Base-by-base conservation (phyloP, 2,888 invertebrate species). In the Limulus polyphemus region DNA sequence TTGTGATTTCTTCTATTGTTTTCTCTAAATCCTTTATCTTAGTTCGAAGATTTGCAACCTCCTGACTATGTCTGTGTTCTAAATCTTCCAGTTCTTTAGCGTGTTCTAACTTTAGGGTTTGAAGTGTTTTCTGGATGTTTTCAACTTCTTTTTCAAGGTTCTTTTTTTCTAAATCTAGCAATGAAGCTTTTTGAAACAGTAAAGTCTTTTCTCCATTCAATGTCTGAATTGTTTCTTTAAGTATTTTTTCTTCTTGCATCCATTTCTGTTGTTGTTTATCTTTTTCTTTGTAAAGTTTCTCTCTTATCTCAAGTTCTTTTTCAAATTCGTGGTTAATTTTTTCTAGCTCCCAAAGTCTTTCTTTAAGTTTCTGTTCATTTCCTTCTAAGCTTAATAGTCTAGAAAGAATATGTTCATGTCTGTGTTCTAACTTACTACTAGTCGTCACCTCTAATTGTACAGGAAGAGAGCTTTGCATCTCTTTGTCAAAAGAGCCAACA, bases 281-380 rank as follows among this genome's bases (percentile, higher is more conserved):
- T 14, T 62, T 68, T 49, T 67, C 61, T 17, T 57, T 55, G 17
- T 58, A 64, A 11, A 67, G 51, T 59, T 62, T 61, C 57, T 67
- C 68, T 49, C 68, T 48, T 10, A 62, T 54, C 57, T 65, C 65
- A n/a, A 68, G 32, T 47, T 68, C 67, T 59, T 62, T 63, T 14
- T 65, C 64, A 47, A 68, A 68, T 17, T 68, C 57, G 11, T 60
- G 59, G 51, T 68, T 68, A 14, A 65, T 64, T 50, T 61, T 55
- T 57, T 68, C 67, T 17, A 67, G 57, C 32, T 67, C 57, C 10
- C 58, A 16, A 32, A 68, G 51, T 13, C 67, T 54, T 16, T 67
- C 64, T 50, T 61, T 59, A 12, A 68, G 60, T 58, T 68, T 60
- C 16, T 64, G 62, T 58, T 68, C 67, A 56, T 60, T 67, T 14